Evolutionary conservation across 2,113 vertebrate species (phyloP).

Genomic region (Semicossyphus pulcher): DNA sequence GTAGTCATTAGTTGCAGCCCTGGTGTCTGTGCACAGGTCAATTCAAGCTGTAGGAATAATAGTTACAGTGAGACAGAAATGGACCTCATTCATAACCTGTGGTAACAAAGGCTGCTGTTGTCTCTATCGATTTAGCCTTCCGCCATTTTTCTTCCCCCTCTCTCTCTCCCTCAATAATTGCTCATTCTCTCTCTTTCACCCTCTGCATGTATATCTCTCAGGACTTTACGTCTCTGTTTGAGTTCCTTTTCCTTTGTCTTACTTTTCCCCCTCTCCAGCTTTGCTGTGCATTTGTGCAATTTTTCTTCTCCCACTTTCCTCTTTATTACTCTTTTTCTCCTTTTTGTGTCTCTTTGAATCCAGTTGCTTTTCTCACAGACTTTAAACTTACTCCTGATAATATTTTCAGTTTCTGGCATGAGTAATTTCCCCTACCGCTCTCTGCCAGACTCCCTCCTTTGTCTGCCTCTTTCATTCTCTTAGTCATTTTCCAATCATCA

Average conservation of each 20-base stretch:
- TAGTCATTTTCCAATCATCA: neutral
- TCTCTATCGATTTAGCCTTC: conserved; percentile 18
- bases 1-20: too few relatives aligned
- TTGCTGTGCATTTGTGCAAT: neutral
- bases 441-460: neutral
- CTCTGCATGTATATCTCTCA: conserved; percentile 13
- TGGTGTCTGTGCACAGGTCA: too few relatives aligned
- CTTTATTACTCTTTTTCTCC: neutral
- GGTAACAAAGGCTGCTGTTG: conserved; percentile 26
- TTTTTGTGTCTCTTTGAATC: neutral
- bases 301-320: neutral
- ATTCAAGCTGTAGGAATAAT: neutral
- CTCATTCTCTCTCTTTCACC: conserved; percentile 7
- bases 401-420: neutral
- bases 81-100: conserved; percentile 26
- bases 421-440: neutral
- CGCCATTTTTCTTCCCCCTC: conserved; percentile 37
- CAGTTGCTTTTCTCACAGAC: neutral
- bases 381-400: neutral
- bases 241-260: neutral
- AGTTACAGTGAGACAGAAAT: neutral
- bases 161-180: conserved; percentile 5
- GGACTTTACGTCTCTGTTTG: neutral
- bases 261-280: neutral
- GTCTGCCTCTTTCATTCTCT: neutral